Evolutionary conservation across 2,888 invertebrate genomes (phyloP).

Genomic region (Chirona hameri): DNA sequence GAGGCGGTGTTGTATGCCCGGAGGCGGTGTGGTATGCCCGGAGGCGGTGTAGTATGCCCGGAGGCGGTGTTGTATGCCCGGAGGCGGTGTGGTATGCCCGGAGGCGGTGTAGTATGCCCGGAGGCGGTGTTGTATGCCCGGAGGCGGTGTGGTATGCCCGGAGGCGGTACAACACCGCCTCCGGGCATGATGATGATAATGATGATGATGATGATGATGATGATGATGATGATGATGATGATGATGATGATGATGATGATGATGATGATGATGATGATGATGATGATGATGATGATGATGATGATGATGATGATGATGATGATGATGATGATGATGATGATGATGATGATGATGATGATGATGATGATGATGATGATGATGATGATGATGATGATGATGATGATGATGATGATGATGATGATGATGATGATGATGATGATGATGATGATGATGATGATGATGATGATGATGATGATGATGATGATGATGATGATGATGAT

Average conservation of each 20-base stretch:
- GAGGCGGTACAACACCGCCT: no score
- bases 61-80: no score
- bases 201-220: not conserved
- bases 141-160: no score
- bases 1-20: no score
- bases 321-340: not conserved
- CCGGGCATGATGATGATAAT: not conserved
- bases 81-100: no score
- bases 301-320: not conserved
- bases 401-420: not conserved
- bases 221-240: not conserved
- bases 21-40: no score
- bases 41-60: no score
- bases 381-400: not conserved
- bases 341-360: not conserved
- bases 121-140: no score
- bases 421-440: not conserved
- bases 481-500: not conserved
- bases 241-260: not conserved
- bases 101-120: no score
- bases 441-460: not conserved
- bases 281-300: not conserved
- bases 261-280: not conserved
- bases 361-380: not conserved
- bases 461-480: not conserved